A percentile compares a stretch with the other conserved stretches of the same genome.
Conservation (phyloP, 2,113 vertebrate species). For the Myiagra hebetior region DNA sequence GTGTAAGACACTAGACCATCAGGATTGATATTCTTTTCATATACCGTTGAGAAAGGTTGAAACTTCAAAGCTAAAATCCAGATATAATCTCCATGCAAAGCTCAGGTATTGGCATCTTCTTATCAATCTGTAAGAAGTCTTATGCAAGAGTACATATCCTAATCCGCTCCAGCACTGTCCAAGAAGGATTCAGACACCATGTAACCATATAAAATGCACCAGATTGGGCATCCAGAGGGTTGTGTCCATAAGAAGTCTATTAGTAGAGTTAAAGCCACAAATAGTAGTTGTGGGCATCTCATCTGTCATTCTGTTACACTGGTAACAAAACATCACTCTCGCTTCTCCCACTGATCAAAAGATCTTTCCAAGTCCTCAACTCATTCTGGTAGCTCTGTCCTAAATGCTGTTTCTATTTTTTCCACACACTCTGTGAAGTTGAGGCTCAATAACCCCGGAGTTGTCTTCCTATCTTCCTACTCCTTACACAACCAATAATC, state of each 20-base stretch:
- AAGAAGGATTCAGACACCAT: not conserved
- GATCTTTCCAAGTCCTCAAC: not conserved
- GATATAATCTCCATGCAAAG: not conserved
- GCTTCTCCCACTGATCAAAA: not conserved
- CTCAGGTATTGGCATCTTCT: not conserved
- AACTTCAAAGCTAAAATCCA: conserved; percentile 23
- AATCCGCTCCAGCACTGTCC: not conserved
- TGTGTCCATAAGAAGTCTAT: not conserved
- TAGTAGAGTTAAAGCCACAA: not conserved
- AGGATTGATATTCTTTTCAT: not conserved
- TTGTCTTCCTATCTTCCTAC: not conserved
- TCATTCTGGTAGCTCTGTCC: not conserved
- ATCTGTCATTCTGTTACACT: not conserved
- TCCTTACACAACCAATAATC: not conserved
- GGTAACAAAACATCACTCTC: not conserved
- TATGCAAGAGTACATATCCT: not conserved
- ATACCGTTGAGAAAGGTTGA: not conserved
- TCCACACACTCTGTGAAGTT: not conserved
- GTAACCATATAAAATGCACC: not conserved
- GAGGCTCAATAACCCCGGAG: not conserved
- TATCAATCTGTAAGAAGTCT: not conserved
- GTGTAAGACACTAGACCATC: not conserved
- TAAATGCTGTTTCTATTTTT: conserved; percentile 5
- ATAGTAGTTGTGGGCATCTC: not conserved
- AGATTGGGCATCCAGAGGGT: not conserved